Evolutionary conservation across 2,888 invertebrate species (phyloP).

Genomic region (Timema cristinae): DNA sequence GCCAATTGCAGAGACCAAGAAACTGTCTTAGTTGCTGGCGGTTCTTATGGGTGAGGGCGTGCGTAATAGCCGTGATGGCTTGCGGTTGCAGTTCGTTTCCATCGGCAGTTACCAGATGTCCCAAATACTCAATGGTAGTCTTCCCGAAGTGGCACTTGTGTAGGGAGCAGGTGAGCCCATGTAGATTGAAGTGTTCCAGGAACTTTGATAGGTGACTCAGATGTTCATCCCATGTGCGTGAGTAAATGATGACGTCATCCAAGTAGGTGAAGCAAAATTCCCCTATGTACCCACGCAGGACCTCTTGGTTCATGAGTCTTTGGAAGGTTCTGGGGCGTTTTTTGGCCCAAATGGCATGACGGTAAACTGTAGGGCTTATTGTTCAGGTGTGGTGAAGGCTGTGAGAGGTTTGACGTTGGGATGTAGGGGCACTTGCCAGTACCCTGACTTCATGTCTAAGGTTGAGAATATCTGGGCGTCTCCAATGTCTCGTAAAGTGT

Average conservation of each 20-base stretch:
- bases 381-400: not conserved
- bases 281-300: not conserved
- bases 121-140: not conserved
- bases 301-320: not conserved
- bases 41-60: too few species aligned
- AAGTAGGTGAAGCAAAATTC: not conserved
- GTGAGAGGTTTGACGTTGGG: not conserved
- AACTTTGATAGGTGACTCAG: not conserved
- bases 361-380: not conserved
- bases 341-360: constrained; percentile 31
- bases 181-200: not conserved
- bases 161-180: not conserved
- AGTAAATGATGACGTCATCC: not conserved
- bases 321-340: not conserved
- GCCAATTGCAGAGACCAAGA: too few species aligned
- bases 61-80: too few species aligned
- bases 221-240: not conserved
- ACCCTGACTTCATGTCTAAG: not conserved
- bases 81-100: too few species aligned
- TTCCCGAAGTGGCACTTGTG: not conserved
- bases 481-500: too few species aligned
- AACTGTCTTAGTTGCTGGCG: too few species aligned
- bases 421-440: not conserved
- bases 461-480: too few species aligned
- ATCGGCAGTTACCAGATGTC: too few species aligned